A percentile compares a stretch with the other conserved stretches of the same genome.
Conservation (phyloP, 2,113 vertebrate species). For the Corythornis madagascariensis region DNA sequence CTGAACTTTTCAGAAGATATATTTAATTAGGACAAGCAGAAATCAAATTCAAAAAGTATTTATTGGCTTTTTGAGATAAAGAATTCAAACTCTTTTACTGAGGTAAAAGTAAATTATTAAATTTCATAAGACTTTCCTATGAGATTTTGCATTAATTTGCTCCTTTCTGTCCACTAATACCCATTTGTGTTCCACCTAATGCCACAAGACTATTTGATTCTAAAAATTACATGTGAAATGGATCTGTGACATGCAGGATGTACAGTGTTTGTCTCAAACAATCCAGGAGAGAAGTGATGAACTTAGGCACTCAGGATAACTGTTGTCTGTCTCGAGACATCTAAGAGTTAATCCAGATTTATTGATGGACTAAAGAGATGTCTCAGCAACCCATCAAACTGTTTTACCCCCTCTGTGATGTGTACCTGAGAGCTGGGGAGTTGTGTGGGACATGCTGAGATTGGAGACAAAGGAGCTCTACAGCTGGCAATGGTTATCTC, state of each 20-base stretch:
- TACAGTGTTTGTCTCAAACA: too few relatives aligned
- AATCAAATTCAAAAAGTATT: background rate
- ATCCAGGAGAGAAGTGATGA: too few relatives aligned
- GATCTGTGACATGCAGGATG: background rate
- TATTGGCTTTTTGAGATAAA: background rate
- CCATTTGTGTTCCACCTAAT: background rate
- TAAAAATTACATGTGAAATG: background rate
- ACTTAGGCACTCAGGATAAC: too few relatives aligned
- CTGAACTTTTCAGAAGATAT: background rate
- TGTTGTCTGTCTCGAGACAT: too few relatives aligned
- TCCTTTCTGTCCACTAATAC: background rate
- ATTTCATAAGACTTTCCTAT: background rate
- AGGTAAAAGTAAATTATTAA: background rate
- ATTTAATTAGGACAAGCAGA: background rate
- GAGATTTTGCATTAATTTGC: background rate
- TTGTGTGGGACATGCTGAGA: too few relatives aligned
- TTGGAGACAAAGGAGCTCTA: too few relatives aligned
- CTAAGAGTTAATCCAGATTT: too few relatives aligned
- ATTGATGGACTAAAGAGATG: too few relatives aligned
- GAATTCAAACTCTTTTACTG: background rate
- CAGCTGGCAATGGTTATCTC: too few relatives aligned
- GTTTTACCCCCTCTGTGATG: too few relatives aligned
- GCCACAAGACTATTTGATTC: background rate
- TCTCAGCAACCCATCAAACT: too few relatives aligned
- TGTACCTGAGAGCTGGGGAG: too few relatives aligned